phyloP scores from a whole-genome alignment of 35 echinoderm and acorn worm genomes.

The Apostichopus japonicus region DNA sequence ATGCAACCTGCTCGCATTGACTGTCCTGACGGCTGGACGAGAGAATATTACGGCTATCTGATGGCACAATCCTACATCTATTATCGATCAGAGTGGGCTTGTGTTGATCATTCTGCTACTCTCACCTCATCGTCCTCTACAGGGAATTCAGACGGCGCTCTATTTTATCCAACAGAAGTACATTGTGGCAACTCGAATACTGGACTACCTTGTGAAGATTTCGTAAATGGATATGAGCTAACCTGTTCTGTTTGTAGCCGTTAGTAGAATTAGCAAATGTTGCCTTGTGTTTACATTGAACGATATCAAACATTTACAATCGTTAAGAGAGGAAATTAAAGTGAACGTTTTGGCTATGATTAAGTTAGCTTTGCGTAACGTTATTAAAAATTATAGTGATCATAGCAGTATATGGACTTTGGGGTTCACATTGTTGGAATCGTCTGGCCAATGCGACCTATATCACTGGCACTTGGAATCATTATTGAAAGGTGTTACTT shows the following conservation, averaged over 20 bases:
- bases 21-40: slow-evolving; percentile 52
- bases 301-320: too few relatives aligned
- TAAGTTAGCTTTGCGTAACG: too few relatives aligned
- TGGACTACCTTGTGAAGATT: not conserved
- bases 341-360: too few relatives aligned
- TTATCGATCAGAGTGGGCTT: slow-evolving; percentile 16
- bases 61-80: slow-evolving; percentile 12
- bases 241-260: slow-evolving; percentile 7
- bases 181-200: not conserved
- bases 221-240: not conserved
- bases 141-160: not conserved
- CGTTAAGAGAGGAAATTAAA: too few relatives aligned
- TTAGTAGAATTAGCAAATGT: too few relatives aligned
- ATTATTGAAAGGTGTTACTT: too few relatives aligned
- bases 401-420: too few relatives aligned
- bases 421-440: too few relatives aligned
- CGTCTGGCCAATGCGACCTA: too few relatives aligned
- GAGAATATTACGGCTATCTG: slow-evolving; percentile 59
- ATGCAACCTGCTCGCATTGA: slow-evolving; percentile 46
- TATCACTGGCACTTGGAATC: too few relatives aligned
- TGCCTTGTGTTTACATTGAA: too few relatives aligned
- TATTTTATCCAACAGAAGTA: slow-evolving; percentile 35
- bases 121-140: not conserved
- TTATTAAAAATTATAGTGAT: too few relatives aligned
- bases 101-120: not conserved